phyloP scores from a whole-genome alignment of 1,140 invertebrate genomes.

The Spodoptera litura region DNA sequence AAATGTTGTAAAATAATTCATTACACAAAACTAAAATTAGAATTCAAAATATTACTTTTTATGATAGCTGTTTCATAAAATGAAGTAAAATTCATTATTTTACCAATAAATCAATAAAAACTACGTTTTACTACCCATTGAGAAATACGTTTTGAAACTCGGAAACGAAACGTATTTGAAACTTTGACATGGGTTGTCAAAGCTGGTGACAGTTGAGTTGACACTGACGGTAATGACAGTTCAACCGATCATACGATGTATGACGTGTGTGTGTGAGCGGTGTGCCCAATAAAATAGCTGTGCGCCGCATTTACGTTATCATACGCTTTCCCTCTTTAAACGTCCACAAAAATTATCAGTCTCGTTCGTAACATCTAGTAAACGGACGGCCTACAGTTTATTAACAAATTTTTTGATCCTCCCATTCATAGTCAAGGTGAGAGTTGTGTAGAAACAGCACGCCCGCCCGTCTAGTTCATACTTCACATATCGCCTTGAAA shows the following conservation, averaged over 20 bases:
- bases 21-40: too few relatives aligned
- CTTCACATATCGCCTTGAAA: slow-evolving; percentile 46
- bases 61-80: too few relatives aligned
- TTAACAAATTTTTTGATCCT: slow-evolving; percentile 45
- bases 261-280: slow-evolving; percentile 46
- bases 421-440: slow-evolving; percentile 68
- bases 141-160: too few relatives aligned
- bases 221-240: slow-evolving; percentile 30
- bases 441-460: slow-evolving; percentile 35
- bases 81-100: too few relatives aligned
- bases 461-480: slow-evolving; percentile 32
- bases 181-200: slow-evolving; percentile 12
- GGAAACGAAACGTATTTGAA: background rate
- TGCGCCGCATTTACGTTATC: slow-evolving; percentile 52
- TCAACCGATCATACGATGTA: slow-evolving; percentile 44
- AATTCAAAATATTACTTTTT: too few relatives aligned
- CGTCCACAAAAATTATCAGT: slow-evolving; percentile 62
- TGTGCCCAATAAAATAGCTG: slow-evolving; percentile 45
- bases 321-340: slow-evolving; percentile 56
- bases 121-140: too few relatives aligned
- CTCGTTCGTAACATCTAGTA: slow-evolving; percentile 51
- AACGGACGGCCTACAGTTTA: slow-evolving; percentile 47
- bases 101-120: too few relatives aligned
- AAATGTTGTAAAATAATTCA: too few relatives aligned
- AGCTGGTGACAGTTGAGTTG: slow-evolving; percentile 9